Evolutionary conservation across 2,888 invertebrate genomes (phyloP), one percentile per base, ranked within the genome.

Genomic region (Proisotoma minuta): DNA sequence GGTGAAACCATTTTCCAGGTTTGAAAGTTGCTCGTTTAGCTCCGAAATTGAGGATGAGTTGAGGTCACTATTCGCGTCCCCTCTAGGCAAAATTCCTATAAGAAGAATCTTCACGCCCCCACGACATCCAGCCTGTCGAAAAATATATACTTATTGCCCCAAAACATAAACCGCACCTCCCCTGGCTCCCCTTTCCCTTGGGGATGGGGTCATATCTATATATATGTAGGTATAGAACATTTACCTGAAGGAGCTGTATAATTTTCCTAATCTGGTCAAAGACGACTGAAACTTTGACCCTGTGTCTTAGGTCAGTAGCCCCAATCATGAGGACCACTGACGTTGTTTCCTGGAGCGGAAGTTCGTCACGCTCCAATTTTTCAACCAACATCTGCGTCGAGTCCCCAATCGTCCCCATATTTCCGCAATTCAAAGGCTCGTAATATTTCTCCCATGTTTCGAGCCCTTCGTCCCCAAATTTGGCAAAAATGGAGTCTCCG

Each of bases 1-100:
- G 3, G 68, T 68, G 24, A 68, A 68, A 3, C 68, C 68, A 53
- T 68, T 68, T 43, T 68, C 68, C 8, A 65, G n/a, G 22, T 61
- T 10, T 20, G 68, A 59, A n/a, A 68, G 43, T 10, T 59, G 20
- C 22, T 59, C 59, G 48, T 68, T 68, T 5, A 60, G 62, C 40
- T 65, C 65, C 43, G 58, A 50, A 48, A 68, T 65, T n/a, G n/a
- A n/a, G n/a, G 59, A 20, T 20, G 48, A 20, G 20, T 28, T 34
- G 2, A 57, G 24, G n/a, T 68, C 68, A 3, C 53, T 52, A 18
- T 27, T 59, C 15, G 57, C 54, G 29, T 57, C 57, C 24, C 65
- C 59, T 27, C 63, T 34, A 2, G 68, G 63, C 18, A 68, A 43
- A 12, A 68, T 61, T 53, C 65, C 68, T 18, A 68, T 22, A 15